Evolutionary conservation across 1,140 invertebrate species (phyloP).

Genomic region (Drosophila orosa): DNA sequence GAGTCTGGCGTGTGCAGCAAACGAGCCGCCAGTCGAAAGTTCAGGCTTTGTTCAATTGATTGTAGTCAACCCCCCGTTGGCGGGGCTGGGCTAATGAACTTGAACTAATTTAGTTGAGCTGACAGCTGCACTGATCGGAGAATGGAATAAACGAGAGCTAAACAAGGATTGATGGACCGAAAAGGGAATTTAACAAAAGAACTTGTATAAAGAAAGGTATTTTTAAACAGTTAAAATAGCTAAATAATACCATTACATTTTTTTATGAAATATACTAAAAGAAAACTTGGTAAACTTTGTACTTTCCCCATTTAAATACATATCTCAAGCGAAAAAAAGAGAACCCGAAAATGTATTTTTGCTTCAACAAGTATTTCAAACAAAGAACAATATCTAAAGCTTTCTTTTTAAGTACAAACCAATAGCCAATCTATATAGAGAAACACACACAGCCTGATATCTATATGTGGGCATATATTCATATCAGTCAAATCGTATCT

Average conservation of each 20-base stretch:
- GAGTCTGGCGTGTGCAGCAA: conserved; percentile 48
- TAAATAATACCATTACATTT: no score
- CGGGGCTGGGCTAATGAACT: conserved; percentile 59
- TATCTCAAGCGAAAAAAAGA: not conserved
- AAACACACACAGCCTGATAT: conserved; percentile 8
- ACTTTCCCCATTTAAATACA: not conserved
- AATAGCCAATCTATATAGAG: conserved; percentile 46
- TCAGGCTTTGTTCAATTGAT: conserved; percentile 55
- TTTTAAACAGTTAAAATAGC: not conserved
- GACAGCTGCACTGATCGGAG: conserved; percentile 32
- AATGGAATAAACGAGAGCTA: not conserved
- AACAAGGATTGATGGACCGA: conserved; percentile 11
- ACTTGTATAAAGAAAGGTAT: not conserved
- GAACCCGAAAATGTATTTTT: conserved; percentile 5
- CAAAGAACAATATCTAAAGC: conserved; percentile 44
- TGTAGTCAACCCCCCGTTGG: conserved; percentile 21
- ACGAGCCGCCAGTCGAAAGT: conserved; percentile 59
- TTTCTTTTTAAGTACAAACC: conserved; percentile 37
- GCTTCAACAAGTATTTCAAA: conserved; percentile 22
- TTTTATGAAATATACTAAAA: no score
- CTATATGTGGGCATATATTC: conserved; percentile 18
- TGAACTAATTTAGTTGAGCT: conserved; percentile 58
- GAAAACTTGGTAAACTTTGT: no score
- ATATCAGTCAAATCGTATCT: conserved; percentile 54
- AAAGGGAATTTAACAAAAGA: not conserved